Evolutionary conservation across 2,888 invertebrate genomes (phyloP), one percentile per base, ranked within the genome.

Genomic region (Fragum sueziense): DNA sequence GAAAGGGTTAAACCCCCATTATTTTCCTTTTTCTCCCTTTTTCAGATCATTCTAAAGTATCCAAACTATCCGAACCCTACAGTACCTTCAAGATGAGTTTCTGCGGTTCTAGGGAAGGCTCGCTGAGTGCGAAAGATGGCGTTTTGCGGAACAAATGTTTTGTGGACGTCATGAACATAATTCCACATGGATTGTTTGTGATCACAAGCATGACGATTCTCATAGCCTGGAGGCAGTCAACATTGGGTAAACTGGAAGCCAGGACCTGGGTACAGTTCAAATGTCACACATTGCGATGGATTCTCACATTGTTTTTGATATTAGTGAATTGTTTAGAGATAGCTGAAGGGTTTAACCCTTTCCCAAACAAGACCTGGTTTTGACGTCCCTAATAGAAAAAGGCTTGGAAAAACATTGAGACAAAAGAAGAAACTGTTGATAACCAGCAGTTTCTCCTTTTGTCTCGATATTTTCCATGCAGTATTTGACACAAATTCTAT

Each of bases 231-330:
- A 90, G 88, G 65, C 89, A 90, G 73, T 91, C 91, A 3, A 86
- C 89, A 11, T 86, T 90, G 72, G 91, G 91, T 1, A 88, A 86
- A 71, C 79, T 90, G 33, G 87, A 91, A 70, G 90, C 87, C 7
- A 88, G 88, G 79, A 90, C 90, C 20, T 92, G 91, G 91, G 91
- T 91, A 0, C 90, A 91, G 69, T 91, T 89, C 72, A 88, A 85
- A 33, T 89, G 90, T 14, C 91, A 92, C 80, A 86, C 81, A 37
- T 22, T 90, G 6, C 81, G 92, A 25, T 92, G 90, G 91, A 80
- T 90, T 22, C 72, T 90, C 7, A 90, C 88, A 27, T 61, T 90
- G 6, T 22, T 86, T 2, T 84, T 92, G 7, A 81, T 91, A 31
- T 61, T 89, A 3, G 73, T 90, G n/a, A 87, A 87, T 70, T 76